These are phyloP conservation scores for Macrophya alboannulata DNA, from an alignment of 2,888 invertebrate species.

Conservation along the genomic window DNA sequence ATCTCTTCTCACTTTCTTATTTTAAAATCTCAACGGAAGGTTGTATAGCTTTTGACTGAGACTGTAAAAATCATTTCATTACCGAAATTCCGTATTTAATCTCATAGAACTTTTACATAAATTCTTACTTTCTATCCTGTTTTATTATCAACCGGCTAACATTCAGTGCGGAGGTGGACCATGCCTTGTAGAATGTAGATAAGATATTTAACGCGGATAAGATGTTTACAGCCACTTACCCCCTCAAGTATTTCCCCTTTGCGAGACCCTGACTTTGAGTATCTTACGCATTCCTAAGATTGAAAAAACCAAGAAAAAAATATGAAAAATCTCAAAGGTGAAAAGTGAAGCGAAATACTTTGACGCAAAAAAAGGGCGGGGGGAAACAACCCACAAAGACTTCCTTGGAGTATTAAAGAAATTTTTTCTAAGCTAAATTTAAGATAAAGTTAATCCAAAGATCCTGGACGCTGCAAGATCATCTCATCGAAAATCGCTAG, in stretches of 20 bases:
- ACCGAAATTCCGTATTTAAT: neutral
- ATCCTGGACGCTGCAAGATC: neutral
- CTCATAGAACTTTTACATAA: neutral
- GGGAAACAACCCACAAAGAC: neutral
- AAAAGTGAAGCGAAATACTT: neutral
- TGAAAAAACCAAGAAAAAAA: neutral
- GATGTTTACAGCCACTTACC: conserved; percentile 22
- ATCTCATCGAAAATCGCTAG: no score
- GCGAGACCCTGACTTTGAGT: neutral
- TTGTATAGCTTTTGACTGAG: neutral
- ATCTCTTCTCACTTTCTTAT: neutral
- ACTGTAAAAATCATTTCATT: neutral
- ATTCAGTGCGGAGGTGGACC: neutral
- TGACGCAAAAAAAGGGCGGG: neutral
- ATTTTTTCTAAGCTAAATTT: neutral
- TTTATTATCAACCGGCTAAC: neutral
- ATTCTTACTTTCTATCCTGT: neutral
- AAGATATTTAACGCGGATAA: conserved; percentile 14
- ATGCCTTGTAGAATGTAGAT: conserved; percentile 34
- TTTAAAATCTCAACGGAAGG: neutral
- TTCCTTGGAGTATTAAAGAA: neutral
- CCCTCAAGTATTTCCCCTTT: conserved; percentile 21
- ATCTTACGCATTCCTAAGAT: neutral
- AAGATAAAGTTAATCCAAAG: neutral
- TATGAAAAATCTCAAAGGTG: neutral